Percentiles rank a stretch among this genome's conserved stretches.
Evolutionary conservation across 2,888 invertebrate species (phyloP).

Genomic region (Tenthredo notha): DNA sequence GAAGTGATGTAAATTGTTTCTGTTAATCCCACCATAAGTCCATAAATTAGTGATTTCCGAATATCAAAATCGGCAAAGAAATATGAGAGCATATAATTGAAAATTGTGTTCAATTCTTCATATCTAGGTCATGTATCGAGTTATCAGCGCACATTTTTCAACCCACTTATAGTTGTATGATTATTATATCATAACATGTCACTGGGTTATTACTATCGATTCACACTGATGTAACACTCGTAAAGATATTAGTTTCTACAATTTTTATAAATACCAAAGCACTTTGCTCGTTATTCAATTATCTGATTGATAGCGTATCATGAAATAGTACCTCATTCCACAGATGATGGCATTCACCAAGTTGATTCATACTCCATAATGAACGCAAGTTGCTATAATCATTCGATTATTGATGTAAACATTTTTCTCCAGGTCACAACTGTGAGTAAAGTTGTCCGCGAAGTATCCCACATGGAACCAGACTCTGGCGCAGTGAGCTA

Average conservation of each 20-base stretch:
- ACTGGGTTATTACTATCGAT: neutral
- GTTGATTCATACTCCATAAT: neutral
- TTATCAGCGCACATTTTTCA: neutral
- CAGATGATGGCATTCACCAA: neutral
- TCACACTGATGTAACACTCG: neutral
- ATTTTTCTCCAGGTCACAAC: slow-evolving; percentile 82
- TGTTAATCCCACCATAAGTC: neutral
- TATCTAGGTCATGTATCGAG: neutral
- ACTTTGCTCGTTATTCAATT: neutral
- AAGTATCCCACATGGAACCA: slow-evolving; percentile 82
- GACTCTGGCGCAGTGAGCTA: slow-evolving; percentile 78
- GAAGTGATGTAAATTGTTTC: neutral
- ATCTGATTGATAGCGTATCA: neutral
- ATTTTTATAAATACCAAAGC: neutral
- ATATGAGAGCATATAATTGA: neutral
- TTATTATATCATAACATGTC: neutral
- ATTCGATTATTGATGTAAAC: neutral
- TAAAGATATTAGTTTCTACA: neutral
- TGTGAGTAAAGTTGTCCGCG: slow-evolving; percentile 85
- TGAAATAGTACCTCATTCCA: neutral
- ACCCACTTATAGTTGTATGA: neutral
- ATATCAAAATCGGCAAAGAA: neutral
- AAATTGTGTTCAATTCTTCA: neutral
- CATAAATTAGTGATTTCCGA: neutral
- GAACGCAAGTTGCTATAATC: neutral